phyloP scores from a whole-genome alignment of 2,888 invertebrate species.

The Artemia sp. region DNA sequence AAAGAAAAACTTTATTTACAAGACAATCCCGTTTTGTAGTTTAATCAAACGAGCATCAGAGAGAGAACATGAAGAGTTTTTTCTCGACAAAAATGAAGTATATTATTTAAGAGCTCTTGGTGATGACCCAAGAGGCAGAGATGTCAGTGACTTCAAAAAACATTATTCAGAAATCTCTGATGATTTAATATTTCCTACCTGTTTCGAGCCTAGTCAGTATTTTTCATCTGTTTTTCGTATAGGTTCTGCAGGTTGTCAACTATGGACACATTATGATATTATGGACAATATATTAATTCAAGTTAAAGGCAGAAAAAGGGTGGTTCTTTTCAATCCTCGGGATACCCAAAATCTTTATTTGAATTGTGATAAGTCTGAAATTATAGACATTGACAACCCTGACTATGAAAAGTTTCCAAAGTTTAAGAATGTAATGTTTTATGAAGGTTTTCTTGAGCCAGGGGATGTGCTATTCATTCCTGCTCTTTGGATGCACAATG shows the following conservation, averaged over 20 bases:
- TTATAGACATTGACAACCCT: constrained; percentile 36
- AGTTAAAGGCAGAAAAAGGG: constrained; percentile 35
- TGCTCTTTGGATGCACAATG: constrained; percentile 42
- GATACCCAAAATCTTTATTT: constrained; percentile 37
- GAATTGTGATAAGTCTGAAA: constrained; percentile 38
- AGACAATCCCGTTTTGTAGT: constrained; percentile 34
- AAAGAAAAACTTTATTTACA: constrained; percentile 38
- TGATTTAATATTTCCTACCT: constrained; percentile 35
- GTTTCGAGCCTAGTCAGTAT: constrained; percentile 32
- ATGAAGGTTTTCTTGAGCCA: constrained; percentile 33
- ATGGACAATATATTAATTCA: constrained; percentile 41
- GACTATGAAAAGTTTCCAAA: constrained; percentile 34
- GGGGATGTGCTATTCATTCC: constrained; percentile 40
- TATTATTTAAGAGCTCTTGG: constrained; percentile 34
- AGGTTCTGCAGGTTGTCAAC: constrained; percentile 34
- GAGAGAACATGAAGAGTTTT: constrained; percentile 30
- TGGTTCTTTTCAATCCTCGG: constrained; percentile 36
- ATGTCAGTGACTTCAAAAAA: constrained; percentile 35
- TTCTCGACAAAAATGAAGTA: constrained; percentile 29
- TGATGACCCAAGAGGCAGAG: constrained; percentile 35
- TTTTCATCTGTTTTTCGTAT: constrained; percentile 40
- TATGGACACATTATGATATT: constrained; percentile 43
- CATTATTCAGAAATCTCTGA: constrained; percentile 36
- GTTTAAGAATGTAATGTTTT: constrained; percentile 32
- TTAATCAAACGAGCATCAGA: constrained; percentile 32